Evolutionary conservation across 2,113 vertebrate genomes (phyloP).

Genomic region (Galeopterus variegatus): DNA sequence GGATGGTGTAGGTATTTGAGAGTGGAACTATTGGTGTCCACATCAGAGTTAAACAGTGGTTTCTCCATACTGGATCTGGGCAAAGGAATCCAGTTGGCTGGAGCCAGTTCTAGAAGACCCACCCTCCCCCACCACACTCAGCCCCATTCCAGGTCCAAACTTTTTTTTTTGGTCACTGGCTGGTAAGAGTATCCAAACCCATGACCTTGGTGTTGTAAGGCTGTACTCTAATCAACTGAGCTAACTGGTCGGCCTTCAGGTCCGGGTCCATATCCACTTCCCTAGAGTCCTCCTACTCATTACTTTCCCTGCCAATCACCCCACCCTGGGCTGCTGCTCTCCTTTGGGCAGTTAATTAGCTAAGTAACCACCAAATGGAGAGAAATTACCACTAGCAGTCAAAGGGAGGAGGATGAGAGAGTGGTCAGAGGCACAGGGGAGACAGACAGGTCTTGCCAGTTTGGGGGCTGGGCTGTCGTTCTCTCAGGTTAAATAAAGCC

Average conservation of each 20-base stretch:
- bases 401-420: background rate
- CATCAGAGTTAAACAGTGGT: background rate
- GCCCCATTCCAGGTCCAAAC: background rate
- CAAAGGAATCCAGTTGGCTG: background rate
- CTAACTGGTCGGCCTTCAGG: background rate
- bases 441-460: background rate
- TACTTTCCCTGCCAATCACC: conserved; percentile 48
- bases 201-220: no score
- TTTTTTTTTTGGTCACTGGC: no score
- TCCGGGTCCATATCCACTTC: background rate
- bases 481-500: background rate
- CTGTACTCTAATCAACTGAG: no score
- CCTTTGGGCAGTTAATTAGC: conserved; percentile 75
- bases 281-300: conserved; percentile 15
- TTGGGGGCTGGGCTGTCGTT: background rate
- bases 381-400: conserved; percentile 40
- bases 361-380: conserved; percentile 73
- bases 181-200: no score
- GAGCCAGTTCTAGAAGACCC: background rate
- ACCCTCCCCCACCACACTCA: background rate
- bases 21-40: background rate
- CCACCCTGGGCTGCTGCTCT: conserved; percentile 13
- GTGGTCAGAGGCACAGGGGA: conserved; percentile 50
- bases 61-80: background rate
- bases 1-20: background rate